Conservation (phyloP, 1,140 invertebrate species). For the Aporrectodea caliginosa region DNA sequence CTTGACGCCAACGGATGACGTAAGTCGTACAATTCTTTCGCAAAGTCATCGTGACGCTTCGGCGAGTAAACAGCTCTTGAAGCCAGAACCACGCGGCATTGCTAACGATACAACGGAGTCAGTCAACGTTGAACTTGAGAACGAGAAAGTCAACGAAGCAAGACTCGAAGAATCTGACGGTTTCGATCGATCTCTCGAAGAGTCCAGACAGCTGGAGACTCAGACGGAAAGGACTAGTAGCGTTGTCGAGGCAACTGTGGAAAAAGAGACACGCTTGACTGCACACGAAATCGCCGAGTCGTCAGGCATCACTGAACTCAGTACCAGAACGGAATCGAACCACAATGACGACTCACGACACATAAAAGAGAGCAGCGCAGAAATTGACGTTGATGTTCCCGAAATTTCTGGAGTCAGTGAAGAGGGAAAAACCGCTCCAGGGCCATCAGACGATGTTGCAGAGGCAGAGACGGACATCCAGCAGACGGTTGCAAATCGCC, state of each 20-base stretch:
- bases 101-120: not conserved
- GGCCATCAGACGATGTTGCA: not conserved
- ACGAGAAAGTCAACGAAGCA: not conserved
- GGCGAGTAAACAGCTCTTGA: not conserved
- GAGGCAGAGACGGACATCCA: not conserved
- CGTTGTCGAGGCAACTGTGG: not conserved
- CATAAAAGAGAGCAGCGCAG: not conserved
- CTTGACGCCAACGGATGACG: not conserved
- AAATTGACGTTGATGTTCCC: not conserved
- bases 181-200: too few species aligned
- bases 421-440: not conserved
- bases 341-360: not conserved
- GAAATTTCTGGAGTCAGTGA: not conserved
- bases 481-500: too few species aligned
- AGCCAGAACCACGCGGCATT: not conserved
- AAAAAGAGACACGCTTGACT: not conserved
- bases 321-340: not conserved
- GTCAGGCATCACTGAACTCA: not conserved
- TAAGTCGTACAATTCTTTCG: not conserved
- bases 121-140: not conserved
- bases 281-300: not conserved
- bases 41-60: not conserved
- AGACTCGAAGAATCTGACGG: too few species aligned
- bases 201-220: too few species aligned
- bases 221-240: too few species aligned